Evolutionary conservation across 2,113 vertebrate genomes (phyloP).

Genomic region (Melospiza melodia): DNA sequence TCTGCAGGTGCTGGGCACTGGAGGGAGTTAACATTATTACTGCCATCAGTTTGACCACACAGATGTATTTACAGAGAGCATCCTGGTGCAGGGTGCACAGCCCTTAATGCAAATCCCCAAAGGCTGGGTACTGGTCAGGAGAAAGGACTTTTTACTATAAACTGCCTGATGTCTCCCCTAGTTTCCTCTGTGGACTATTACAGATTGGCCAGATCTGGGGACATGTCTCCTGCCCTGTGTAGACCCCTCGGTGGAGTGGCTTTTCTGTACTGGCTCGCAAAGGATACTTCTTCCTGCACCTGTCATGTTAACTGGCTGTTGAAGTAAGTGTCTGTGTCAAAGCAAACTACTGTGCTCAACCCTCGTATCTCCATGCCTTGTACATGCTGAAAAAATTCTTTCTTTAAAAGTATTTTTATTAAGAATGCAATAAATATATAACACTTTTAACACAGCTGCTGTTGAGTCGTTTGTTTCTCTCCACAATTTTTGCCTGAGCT

Average conservation of each 20-base stretch:
- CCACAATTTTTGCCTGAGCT: background rate
- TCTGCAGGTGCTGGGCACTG: background rate
- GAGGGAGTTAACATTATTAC: background rate
- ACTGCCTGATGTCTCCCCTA: background rate
- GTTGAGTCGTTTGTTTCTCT: conserved; percentile 38
- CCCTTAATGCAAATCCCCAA: background rate
- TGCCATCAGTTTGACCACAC: background rate
- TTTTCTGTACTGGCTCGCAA: conserved; percentile 39
- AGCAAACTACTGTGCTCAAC: conserved; percentile 35
- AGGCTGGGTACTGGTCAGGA: background rate
- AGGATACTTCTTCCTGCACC: conserved; percentile 1
- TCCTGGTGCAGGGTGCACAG: background rate
- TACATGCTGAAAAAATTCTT: conserved; percentile 52
- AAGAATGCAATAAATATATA: conserved; percentile 77
- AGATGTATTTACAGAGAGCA: background rate
- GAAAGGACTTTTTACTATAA: background rate
- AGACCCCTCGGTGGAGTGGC: background rate
- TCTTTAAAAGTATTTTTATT: conserved; percentile 73
- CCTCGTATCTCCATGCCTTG: conserved; percentile 23
- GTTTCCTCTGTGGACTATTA: conserved; percentile 43
- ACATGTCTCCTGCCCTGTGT: background rate
- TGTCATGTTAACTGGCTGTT: conserved; percentile 1
- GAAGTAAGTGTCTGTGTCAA: conserved; percentile 41
- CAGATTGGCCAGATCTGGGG: background rate
- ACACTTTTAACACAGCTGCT: conserved; percentile 60